Conservation (phyloP, 2,888 invertebrate species). For the Mellilla xanthometata region DNA sequence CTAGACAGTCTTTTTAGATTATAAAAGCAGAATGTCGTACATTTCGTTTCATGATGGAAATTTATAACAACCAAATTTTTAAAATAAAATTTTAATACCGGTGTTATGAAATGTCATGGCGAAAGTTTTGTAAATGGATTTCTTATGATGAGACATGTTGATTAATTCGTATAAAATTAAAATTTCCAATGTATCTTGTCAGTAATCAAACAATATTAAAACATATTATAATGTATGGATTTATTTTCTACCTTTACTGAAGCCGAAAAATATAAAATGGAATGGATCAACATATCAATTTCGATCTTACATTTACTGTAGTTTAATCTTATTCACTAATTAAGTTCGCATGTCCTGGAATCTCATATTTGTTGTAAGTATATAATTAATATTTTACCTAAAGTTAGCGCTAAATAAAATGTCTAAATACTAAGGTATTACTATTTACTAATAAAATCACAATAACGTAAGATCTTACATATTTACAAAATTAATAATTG, state of each 20-base stretch:
- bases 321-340: conserved; percentile 29
- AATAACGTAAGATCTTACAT: conserved; percentile 62
- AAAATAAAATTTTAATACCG: background rate
- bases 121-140: conserved; percentile 6
- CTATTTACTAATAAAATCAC: conserved; percentile 53
- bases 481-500: conserved; percentile 49
- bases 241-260: background rate
- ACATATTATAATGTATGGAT: too few relatives aligned
- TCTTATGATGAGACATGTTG: conserved; percentile 1
- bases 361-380: conserved; percentile 28
- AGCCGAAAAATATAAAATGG: conserved; percentile 19
- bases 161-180: background rate
- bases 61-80: conserved; percentile 1
- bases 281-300: conserved; percentile 26
- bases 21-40: conserved; percentile 33
- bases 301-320: conserved; percentile 22
- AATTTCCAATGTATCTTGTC: background rate
- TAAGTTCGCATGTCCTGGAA: conserved; percentile 34
- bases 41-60: conserved; percentile 7
- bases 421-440: conserved; percentile 26
- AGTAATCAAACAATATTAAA: too few relatives aligned
- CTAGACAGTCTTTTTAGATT: conserved; percentile 79
- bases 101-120: conserved; percentile 18
- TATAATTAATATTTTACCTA: conserved; percentile 22
- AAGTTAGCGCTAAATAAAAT: conserved; percentile 23